Evolutionary conservation across 2,797 vertebrate species (phyloP).

Genomic region (Chelmon rostratus): DNA sequence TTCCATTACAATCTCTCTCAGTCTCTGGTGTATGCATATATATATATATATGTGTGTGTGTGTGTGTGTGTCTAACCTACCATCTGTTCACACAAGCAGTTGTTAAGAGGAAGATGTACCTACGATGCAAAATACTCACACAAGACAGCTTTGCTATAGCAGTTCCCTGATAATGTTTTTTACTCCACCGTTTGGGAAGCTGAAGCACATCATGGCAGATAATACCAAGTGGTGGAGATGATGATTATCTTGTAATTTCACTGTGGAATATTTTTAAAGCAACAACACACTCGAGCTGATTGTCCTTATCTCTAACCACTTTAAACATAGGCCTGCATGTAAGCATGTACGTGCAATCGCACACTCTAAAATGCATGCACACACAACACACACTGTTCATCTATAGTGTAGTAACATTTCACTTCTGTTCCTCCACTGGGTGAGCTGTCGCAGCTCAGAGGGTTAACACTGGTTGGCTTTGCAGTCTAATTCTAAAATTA

Average conservation of each 20-base stretch:
- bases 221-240: conserved; percentile 22
- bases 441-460: neutral
- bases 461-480: neutral
- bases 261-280: conserved; percentile 47
- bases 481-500: neutral
- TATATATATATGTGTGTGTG: conserved; percentile 15
- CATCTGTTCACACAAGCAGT: conserved; percentile 52
- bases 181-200: neutral
- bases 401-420: neutral
- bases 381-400: neutral
- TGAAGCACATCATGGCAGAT: conserved; percentile 42
- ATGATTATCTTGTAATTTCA: conserved; percentile 58
- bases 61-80: conserved; percentile 24
- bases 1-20: conserved; percentile 63
- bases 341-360: conserved; percentile 4
- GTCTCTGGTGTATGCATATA: conserved; percentile 37
- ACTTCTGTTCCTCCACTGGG: neutral
- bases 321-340: conserved; percentile 24
- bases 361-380: neutral
- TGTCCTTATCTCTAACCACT: conserved; percentile 44
- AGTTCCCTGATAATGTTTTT: conserved; percentile 5
- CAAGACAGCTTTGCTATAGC: neutral
- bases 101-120: conserved; percentile 26
- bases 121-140: conserved; percentile 24
- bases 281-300: conserved; percentile 33